These are phyloP conservation scores for Mercenaria mercenaria DNA, from an alignment of 1,140 invertebrate species.

Conservation along the genomic window DNA sequence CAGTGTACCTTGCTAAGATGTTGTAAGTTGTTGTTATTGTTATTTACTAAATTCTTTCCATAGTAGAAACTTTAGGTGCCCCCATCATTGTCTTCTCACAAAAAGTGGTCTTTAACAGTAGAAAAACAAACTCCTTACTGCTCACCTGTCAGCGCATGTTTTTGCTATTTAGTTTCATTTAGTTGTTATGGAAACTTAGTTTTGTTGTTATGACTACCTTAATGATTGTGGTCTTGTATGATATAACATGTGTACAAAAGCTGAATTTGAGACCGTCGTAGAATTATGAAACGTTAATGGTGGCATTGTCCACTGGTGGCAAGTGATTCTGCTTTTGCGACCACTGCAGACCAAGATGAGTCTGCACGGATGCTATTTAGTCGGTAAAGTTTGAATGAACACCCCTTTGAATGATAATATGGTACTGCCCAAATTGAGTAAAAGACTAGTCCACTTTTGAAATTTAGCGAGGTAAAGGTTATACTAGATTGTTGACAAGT, in stretches of 20 bases:
- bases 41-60: conserved; percentile 17
- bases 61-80: background rate
- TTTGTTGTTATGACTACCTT: background rate
- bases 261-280: background rate
- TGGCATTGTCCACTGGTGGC: too few relatives aligned
- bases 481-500: too few relatives aligned
- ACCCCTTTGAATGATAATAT: too few relatives aligned
- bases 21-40: conserved; percentile 43
- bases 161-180: conserved; percentile 25
- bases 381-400: too few relatives aligned
- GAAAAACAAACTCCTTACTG: conserved; percentile 34
- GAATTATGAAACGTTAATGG: too few relatives aligned
- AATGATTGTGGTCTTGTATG: background rate
- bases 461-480: too few relatives aligned
- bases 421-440: too few relatives aligned
- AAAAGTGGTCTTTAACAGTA: conserved; percentile 58
- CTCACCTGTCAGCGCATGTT: conserved; percentile 22
- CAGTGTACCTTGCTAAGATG: conserved; percentile 17
- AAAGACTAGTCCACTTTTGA: too few relatives aligned
- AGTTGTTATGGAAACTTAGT: background rate
- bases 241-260: too few relatives aligned
- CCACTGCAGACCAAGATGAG: too few relatives aligned
- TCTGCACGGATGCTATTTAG: too few relatives aligned
- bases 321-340: too few relatives aligned
- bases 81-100: conserved; percentile 5